Evolutionary conservation across 2,888 invertebrate genomes (phyloP).

Genomic region (Calameuta pallipes): DNA sequence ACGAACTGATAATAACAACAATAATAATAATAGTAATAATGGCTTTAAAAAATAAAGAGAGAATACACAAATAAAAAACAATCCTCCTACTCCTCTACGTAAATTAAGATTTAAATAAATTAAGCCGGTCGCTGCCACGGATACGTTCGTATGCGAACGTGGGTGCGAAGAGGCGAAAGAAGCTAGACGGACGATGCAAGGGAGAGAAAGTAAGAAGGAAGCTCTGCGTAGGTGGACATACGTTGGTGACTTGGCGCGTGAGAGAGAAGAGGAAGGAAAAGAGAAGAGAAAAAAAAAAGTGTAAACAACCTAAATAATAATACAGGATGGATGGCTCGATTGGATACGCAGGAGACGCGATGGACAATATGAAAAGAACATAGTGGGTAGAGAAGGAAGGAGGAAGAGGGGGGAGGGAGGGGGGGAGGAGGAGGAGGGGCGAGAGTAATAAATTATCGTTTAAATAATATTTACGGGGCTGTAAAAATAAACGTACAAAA

Average conservation of each 20-base stretch:
- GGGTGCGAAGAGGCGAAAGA: conserved; percentile 37
- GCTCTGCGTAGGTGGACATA: background rate
- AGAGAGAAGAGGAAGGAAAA: background rate
- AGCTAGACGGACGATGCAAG: conserved; percentile 26
- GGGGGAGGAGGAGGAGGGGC: background rate
- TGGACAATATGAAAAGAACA: background rate
- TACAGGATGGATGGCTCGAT: background rate
- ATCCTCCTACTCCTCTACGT: conserved; percentile 17
- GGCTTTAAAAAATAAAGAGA: conserved; percentile 6
- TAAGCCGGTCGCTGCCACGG: conserved; percentile 55
- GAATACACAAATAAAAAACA: conserved; percentile 21
- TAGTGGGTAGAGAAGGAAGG: background rate
- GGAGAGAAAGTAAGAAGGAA: background rate
- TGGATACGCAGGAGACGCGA: background rate
- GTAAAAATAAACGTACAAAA: conserved; percentile 59
- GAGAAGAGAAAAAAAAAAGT: too few species aligned
- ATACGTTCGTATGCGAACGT: conserved; percentile 39
- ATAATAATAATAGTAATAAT: conserved; percentile 5
- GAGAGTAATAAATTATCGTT: conserved; percentile 51
- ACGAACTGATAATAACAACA: conserved; percentile 10
- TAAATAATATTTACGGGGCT: conserved; percentile 49
- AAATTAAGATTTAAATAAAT: conserved; percentile 55
- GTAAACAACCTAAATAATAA: background rate
- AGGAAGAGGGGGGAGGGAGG: too few species aligned
- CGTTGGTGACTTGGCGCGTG: background rate